Conservation (phyloP, 2,888 invertebrate species). For the Protophormia terraenovae region DNA sequence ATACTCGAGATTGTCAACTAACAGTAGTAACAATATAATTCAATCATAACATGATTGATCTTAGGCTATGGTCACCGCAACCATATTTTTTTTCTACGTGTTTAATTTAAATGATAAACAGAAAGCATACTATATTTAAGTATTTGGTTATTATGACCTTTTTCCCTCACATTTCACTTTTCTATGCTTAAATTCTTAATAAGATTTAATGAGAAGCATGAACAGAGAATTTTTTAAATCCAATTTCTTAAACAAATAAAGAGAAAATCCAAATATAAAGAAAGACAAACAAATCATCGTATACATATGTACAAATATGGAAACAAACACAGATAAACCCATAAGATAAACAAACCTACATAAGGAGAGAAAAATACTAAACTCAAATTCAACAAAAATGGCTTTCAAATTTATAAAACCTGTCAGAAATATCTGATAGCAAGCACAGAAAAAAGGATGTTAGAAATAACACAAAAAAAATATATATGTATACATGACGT, state of each 20-base stretch:
- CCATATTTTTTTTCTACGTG: too few species aligned
- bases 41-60: too few species aligned
- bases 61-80: too few species aligned
- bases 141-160: neutral
- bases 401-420: slow-evolving; percentile 54
- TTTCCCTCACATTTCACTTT: neutral
- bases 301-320: neutral
- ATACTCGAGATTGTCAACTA: too few species aligned
- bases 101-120: too few species aligned
- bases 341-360: neutral
- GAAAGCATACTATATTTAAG: too few species aligned
- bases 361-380: neutral
- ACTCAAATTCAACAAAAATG: too few species aligned
- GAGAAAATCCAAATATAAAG: neutral
- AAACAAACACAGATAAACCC: neutral
- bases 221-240: slow-evolving; percentile 10
- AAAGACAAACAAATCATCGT: neutral
- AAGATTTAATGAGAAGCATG: slow-evolving; percentile 2
- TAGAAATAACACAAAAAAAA: neutral
- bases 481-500: neutral
- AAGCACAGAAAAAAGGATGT: slow-evolving; percentile 8
- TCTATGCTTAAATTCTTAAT: neutral
- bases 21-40: too few species aligned
- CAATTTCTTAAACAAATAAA: slow-evolving; percentile 43
- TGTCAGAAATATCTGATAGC: slow-evolving; percentile 56